phyloP scores from a whole-genome alignment of 2,113 vertebrate genomes.

The Poeciliopsis retropinna region DNA sequence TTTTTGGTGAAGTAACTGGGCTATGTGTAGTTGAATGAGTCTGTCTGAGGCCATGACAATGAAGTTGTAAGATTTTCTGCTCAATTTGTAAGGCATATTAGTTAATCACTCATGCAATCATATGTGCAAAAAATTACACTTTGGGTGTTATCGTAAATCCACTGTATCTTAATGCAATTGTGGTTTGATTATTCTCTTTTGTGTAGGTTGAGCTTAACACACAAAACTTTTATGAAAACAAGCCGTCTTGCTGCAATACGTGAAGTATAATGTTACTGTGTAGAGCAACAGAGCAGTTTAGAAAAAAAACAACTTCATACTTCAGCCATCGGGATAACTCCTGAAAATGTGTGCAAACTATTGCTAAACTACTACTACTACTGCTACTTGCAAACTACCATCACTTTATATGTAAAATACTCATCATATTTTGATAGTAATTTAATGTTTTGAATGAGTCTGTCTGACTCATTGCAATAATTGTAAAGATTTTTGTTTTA shows the following conservation, averaged over 20 bases:
- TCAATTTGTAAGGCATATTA: neutral
- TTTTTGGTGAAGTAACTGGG: conserved; percentile 7
- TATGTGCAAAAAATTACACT: neutral
- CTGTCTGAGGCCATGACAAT: neutral
- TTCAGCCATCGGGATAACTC: too few species aligned
- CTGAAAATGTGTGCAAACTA: too few species aligned
- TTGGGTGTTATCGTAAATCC: neutral
- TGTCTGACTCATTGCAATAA: too few species aligned
- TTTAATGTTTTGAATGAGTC: too few species aligned
- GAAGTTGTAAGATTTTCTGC: neutral
- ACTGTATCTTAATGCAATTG: conserved; percentile 6
- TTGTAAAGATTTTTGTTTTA: too few species aligned
- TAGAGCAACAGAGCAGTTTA: too few species aligned
- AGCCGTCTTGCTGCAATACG: neutral
- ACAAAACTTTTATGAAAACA: neutral
- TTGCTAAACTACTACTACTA: too few species aligned
- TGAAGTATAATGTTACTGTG: too few species aligned
- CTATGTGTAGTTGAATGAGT: neutral
- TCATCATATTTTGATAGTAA: too few species aligned
- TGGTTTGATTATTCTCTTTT: neutral
- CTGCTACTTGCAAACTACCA: too few species aligned
- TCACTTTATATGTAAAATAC: too few species aligned
- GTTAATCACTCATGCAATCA: conserved; percentile 24
- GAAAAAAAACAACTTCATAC: too few species aligned
- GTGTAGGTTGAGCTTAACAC: neutral